phyloP scores from a whole-genome alignment of 2,888 invertebrate species.

The Phortica magna region DNA sequence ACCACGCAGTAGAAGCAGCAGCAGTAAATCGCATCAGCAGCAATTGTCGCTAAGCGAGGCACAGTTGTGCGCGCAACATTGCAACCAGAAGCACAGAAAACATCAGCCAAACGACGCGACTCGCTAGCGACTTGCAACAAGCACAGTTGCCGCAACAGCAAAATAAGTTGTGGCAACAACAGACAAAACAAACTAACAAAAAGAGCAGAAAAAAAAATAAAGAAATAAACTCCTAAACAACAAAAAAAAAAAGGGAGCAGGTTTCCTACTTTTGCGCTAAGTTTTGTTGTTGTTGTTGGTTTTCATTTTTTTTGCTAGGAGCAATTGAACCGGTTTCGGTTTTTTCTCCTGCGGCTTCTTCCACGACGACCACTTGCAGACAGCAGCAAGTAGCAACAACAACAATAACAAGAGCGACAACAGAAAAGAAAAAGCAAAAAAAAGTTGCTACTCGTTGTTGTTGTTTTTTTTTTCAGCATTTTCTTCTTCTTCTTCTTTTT shows the following conservation, averaged over 20 bases:
- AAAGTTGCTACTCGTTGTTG: conserved; percentile 52
- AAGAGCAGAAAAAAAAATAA: conserved; percentile 4
- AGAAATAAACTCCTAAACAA: not conserved
- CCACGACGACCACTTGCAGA: conserved; percentile 11
- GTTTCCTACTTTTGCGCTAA: conserved; percentile 31
- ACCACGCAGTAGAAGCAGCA: conserved; percentile 8
- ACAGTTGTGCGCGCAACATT: conserved; percentile 34
- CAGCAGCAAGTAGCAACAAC: conserved; percentile 19
- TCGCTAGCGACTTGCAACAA: conserved; percentile 23
- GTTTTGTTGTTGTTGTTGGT: conserved; percentile 7
- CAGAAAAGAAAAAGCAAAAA: conserved; percentile 34
- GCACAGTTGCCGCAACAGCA: conserved; percentile 6
- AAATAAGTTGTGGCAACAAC: conserved; percentile 14
- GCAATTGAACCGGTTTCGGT: conserved; percentile 4
- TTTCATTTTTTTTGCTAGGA: not conserved
- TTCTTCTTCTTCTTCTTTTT: not conserved
- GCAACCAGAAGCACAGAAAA: conserved; percentile 35
- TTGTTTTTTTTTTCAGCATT: conserved; percentile 31
- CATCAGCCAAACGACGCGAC: conserved; percentile 18
- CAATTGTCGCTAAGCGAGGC: conserved; percentile 36
- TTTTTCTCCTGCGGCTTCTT: conserved; percentile 16
- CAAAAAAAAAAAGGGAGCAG: conserved; percentile 25
- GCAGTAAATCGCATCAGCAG: conserved; percentile 24
- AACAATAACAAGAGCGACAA: conserved; percentile 27
- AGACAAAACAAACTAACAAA: not conserved